phyloP scores from a whole-genome alignment of 2,113 vertebrate species.

The Craseonycteris thonglongyai region DNA sequence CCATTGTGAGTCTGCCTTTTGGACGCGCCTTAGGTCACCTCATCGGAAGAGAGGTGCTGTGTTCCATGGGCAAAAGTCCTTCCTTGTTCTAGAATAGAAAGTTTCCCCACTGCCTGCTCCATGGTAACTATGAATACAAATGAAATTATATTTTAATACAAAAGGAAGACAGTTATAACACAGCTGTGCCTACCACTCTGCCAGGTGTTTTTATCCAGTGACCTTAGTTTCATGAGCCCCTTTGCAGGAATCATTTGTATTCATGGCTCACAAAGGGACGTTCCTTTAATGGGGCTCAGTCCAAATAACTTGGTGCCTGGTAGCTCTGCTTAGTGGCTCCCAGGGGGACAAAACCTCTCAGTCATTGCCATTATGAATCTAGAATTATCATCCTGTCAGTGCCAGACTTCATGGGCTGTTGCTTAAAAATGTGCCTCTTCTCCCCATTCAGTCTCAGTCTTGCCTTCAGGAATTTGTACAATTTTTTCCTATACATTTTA shows the following conservation, averaged over 20 bases:
- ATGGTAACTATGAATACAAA: not conserved
- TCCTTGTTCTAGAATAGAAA: not conserved
- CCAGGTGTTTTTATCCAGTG: not conserved
- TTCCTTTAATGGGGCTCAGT: not conserved
- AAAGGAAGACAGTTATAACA: not conserved
- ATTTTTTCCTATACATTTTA: not conserved
- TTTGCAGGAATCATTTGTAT: not conserved
- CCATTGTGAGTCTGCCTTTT: not conserved
- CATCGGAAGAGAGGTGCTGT: not conserved
- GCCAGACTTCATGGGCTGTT: not conserved
- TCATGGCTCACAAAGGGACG: not conserved
- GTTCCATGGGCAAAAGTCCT: not conserved
- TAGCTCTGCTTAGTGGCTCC: not conserved
- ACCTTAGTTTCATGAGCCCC: not conserved
- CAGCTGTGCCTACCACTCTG: not conserved
- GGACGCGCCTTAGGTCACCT: not conserved
- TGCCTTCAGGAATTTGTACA: not conserved
- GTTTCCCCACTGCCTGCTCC: not conserved
- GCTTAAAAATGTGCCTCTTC: no score
- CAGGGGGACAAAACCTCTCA: not conserved
- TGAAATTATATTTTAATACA: constrained; percentile 5
- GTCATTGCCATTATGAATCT: not conserved
- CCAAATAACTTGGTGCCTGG: not conserved
- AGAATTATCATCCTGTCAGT: not conserved
- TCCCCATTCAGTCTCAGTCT: not conserved